Evolutionary conservation across 2,113 vertebrate species (phyloP).

Genomic region (Daphoenositta chrysoptera): DNA sequence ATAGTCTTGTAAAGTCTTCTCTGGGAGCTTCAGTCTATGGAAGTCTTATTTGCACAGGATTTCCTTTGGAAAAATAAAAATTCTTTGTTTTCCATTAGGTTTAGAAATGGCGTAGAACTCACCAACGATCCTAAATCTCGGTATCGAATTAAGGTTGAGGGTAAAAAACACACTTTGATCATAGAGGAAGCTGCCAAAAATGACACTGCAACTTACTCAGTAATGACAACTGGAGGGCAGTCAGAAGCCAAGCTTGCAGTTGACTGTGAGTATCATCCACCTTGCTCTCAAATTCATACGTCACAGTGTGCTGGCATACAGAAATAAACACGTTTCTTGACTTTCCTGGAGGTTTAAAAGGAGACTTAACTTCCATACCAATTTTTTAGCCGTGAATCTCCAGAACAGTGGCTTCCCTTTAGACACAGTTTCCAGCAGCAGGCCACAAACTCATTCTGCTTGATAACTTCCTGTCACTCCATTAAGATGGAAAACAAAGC

Average conservation of each 20-base stretch:
- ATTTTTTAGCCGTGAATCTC: background rate
- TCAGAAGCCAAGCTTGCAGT: slow-evolving; percentile 83
- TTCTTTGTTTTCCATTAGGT: slow-evolving; percentile 72
- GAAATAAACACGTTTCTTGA: background rate
- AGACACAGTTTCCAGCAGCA: background rate
- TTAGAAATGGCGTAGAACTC: slow-evolving; percentile 95
- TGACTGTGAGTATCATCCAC: slow-evolving; percentile 77
- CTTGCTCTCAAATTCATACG: background rate
- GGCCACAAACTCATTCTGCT: background rate
- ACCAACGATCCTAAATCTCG: slow-evolving; percentile 85
- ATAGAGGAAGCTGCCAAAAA: slow-evolving; percentile 91
- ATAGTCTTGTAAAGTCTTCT: background rate
- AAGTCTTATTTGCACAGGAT: background rate
- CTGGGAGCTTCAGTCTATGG: background rate
- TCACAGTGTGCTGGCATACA: background rate
- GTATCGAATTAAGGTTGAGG: slow-evolving; percentile 86
- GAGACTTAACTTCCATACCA: background rate
- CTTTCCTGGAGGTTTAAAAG: background rate
- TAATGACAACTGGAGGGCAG: slow-evolving; percentile 92
- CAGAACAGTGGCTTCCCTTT: background rate
- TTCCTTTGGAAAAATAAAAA: background rate
- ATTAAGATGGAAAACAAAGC: background rate
- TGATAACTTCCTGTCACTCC: background rate
- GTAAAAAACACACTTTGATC: slow-evolving; percentile 88
- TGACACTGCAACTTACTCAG: slow-evolving; percentile 88